Conservation (phyloP, 2,888 invertebrate genomes). For the Dasysyrphus tricinctus region DNA sequence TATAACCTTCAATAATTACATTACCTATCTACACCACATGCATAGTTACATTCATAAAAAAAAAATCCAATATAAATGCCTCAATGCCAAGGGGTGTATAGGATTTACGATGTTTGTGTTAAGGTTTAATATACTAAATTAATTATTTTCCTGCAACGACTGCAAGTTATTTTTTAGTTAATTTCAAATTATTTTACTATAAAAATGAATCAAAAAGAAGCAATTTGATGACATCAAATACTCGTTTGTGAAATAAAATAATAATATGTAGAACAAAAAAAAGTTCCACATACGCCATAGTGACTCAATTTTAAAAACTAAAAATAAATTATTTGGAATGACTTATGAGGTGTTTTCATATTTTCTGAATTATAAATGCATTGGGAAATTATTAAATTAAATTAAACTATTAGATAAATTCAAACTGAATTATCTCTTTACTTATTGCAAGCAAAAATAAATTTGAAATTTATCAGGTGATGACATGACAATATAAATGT, state of each 20-base stretch:
- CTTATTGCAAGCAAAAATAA: background rate
- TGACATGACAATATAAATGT: too few species aligned
- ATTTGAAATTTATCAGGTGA: background rate
- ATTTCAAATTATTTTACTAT: slow-evolving; percentile 24
- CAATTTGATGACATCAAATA: slow-evolving; percentile 14
- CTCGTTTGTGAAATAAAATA: background rate
- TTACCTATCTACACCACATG: background rate
- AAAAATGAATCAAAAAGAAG: background rate
- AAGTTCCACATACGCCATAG: slow-evolving; percentile 51
- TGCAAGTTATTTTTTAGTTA: background rate
- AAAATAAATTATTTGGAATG: background rate
- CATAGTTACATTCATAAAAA: background rate
- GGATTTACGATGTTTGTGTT: background rate
- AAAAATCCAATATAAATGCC: slow-evolving; percentile 20
- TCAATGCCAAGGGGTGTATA: slow-evolving; percentile 7
- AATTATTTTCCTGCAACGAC: slow-evolving; percentile 20
- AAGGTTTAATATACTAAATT: slow-evolving; percentile 1
- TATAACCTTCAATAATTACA: slow-evolving; percentile 38
- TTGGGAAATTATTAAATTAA: background rate
- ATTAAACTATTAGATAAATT: background rate
- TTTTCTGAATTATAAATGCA: background rate
- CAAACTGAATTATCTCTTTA: too few species aligned
- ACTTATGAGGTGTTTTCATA: background rate
- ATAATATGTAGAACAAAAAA: background rate
- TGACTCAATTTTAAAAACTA: background rate